Evolutionary conservation across 1,140 invertebrate species (phyloP), one percentile per base, ranked within the genome.

Genomic region (Riptortus pedestris): DNA sequence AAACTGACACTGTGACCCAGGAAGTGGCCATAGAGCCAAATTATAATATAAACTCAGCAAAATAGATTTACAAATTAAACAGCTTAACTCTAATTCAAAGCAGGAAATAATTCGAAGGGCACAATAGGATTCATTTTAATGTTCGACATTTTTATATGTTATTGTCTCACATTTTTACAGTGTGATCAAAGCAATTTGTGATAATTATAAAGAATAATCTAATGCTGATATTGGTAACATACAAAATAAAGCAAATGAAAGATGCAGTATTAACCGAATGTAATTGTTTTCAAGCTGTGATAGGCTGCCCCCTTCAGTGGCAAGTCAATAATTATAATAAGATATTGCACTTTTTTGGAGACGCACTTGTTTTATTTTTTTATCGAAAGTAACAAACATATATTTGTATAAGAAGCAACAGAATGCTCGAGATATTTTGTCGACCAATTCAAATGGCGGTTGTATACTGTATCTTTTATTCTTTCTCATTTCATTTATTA

Each of bases 401-500:
- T 28, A 62, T 47, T 62, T 62, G 47, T 43, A 43, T 62, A 62
- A 47, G 16, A 43, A 26, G 26, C 14, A 33, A 47, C 52, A 33
- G 43, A 64, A 59, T 60, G 63, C 57, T 64, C 43, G 47, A 55
- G 18, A 59, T 64, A 14, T 52, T 43, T 38, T 20, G 38, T 22
- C 26, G 27, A 45, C 27, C 18, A 31, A 64, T 58, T 18, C 55
- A 38, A 59, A 55, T 64, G 31, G 20, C 43, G 2, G 62, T 38
- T 63, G 51, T 52, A 57, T 63, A 63, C 62, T 63, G 62, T 63
- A 63, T 63, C 62, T 63, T 63, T 63, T 63, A 63, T 63, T 57
- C 16, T 55, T 55, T 2, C 16, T 24, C 3, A 4, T 24, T 16
- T 55, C 12, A 22, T 55, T 55, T 24, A 55, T 55, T 55, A 24